Base-by-base conservation (phyloP, 35 echinoderm and acorn worm species). In the Amphiura filiformis region DNA sequence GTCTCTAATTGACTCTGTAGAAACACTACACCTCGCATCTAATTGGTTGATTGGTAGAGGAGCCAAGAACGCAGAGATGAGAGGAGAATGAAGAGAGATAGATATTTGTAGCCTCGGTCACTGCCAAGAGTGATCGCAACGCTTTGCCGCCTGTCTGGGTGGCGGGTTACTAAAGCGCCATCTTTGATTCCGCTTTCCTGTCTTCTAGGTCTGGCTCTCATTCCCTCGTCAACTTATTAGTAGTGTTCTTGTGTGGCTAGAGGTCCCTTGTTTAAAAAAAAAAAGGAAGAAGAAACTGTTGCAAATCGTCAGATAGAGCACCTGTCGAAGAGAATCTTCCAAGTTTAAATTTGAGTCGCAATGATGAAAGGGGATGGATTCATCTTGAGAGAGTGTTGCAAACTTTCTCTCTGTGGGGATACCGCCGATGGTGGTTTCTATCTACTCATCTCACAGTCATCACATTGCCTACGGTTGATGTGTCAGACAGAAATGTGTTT, bases 111-210 rank as follows among this genome's bases (percentile, higher is more conserved):
- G 7, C 61, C 61, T 70, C 61, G 28, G 61, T 70, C 61, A 18
- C 15, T 70, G 61, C 61, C 61, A 70, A 70, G 26, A 70, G 28
- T 70, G 61, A 70, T 70, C 61, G 2, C 5, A 47, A 17, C 41
- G 41, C 5, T n/a, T 47, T 47, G 41, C 41, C 41, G 41, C 17
- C 41, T 47, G 41, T 47, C 41, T 47, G 41, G 41, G 41, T 47
- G 41, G 41, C 41, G 41, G 79, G 81, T 47, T 83, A 47, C 81
- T 44, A 47, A 20, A 39, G 81, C 81, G 81, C 81, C 81, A 83
- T 83, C 81, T 83, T 83, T 83, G 81, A 83, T 83, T 83, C 31
- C 18, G n/a, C 31, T 47, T 17, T 47, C 41, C 17, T 47, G 41
- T 47, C 41, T 47, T 47, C 41, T 47, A 17, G 41, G 41, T n/a